These are phyloP conservation scores for Erythrolamprus reginae DNA, from an alignment of 2,113 vertebrate species.

Conservation along the genomic window DNA sequence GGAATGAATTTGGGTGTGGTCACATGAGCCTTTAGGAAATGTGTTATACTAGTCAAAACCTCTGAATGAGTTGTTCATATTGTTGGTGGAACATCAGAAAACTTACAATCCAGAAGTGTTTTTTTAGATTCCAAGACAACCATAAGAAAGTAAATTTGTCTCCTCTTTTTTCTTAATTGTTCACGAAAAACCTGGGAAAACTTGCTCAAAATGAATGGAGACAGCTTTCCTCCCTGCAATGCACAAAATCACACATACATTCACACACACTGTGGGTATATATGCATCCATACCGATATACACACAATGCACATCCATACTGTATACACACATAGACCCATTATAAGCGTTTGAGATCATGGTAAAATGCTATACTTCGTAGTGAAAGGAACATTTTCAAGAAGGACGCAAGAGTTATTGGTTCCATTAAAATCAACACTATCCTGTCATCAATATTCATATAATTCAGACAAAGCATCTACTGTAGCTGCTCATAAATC, in stretches of 20 bases:
- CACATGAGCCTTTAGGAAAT: background rate
- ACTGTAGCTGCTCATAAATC: conserved; percentile 68
- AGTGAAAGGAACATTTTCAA: conserved; percentile 40
- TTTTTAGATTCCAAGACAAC: background rate
- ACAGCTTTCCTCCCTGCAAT: background rate
- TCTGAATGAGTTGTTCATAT: background rate
- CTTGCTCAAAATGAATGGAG: background rate
- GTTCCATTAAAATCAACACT: conserved; percentile 56
- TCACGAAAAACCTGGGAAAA: background rate
- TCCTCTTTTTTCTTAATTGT: background rate
- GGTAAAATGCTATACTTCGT: conserved; percentile 3
- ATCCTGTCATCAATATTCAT: conserved; percentile 66
- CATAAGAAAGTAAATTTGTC: background rate
- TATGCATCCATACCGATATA: background rate
- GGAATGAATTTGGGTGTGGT: background rate
- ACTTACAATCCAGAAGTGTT: background rate
- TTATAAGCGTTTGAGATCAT: background rate
- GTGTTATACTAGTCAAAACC: background rate
- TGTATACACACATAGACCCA: background rate
- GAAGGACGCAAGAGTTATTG: conserved; percentile 50
- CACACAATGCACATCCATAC: background rate
- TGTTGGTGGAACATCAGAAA: background rate
- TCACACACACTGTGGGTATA: background rate
- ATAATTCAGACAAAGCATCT: conserved; percentile 59
- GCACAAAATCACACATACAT: background rate